Evolutionary conservation across 2,888 invertebrate genomes (phyloP).

Genomic region (Herminia tarsipennalis): DNA sequence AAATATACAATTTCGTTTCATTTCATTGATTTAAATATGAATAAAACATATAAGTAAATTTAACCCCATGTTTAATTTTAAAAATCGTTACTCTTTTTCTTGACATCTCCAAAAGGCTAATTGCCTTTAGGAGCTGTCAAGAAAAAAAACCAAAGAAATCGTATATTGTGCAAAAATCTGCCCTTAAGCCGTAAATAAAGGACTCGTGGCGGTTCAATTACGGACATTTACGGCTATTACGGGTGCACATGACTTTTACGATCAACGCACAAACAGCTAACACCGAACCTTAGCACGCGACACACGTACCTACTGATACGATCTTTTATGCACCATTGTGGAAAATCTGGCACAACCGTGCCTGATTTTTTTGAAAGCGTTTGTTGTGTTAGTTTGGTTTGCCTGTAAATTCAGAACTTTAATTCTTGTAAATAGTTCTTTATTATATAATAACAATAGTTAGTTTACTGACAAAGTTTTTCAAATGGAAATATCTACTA

Average conservation of each 20-base stretch:
- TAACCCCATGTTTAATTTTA: too few species aligned
- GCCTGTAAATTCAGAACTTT: too few species aligned
- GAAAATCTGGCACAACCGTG: background rate
- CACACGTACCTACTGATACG: slow-evolving; percentile 20
- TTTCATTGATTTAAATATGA: too few species aligned
- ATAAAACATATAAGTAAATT: too few species aligned
- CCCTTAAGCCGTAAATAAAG: slow-evolving; percentile 42
- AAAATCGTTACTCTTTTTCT: too few species aligned
- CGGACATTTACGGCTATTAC: slow-evolving; percentile 11
- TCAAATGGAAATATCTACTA: too few species aligned
- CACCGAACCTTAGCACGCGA: slow-evolving; percentile 56
- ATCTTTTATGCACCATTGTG: slow-evolving; percentile 16
- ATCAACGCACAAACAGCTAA: slow-evolving; percentile 4
- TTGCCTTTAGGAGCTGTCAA: background rate
- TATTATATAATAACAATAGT: too few species aligned
- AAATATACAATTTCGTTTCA: too few species aligned
- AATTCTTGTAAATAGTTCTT: too few species aligned
- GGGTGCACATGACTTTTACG: slow-evolving; percentile 54
- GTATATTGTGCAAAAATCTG: slow-evolving; percentile 40
- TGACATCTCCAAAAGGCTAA: background rate
- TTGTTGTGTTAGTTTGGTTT: too few species aligned
- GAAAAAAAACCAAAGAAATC: slow-evolving; percentile 8
- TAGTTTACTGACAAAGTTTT: too few species aligned
- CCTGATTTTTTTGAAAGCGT: too few species aligned
- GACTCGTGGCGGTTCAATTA: slow-evolving; percentile 46